Base-by-base conservation (phyloP, 2,888 invertebrate species). In the Agonopterix alstromeriana region DNA sequence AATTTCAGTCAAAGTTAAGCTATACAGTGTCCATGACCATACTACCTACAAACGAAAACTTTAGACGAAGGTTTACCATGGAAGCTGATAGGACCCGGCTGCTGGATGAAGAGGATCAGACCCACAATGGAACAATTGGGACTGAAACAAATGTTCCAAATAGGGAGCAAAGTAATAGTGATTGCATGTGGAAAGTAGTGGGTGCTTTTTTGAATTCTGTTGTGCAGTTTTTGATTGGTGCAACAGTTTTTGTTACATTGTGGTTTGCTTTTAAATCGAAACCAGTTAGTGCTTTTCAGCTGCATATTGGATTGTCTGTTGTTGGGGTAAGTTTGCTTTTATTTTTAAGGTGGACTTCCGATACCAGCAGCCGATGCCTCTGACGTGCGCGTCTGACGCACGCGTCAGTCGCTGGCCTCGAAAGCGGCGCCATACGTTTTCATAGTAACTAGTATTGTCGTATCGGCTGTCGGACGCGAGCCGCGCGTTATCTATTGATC, bases 261-360 rank as follows among this genome's bases (percentile, higher is more conserved):
- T 68, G 63, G 60, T 65, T 65, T 43, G 57, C 60, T 10, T 61
- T 64, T 45, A 63, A 65, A 49, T 56, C 60, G 9, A 58, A 49
- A 14, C 60, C 60, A 27, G 53, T 65, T 44, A 63, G 53, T 49
- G 48, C 54, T 17, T 68, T 64, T 48, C 61, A 65, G 47, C 55
- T 65, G 50, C 66, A 70, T 49, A 48, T 68, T 45, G 55, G 57
- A 14, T 47, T 66, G 35, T 58, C 48, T 47, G 54, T 64, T 10
- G 54, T 56, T 51, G 63, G 70, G 50, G 65, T 67, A 57, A 63
- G 64, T 61, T 27, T 17, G 3, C 1, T 11, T 8, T 11, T 11
- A 11, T 42, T 4, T 17, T 17, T 17, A n/a, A n/a, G n/a, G n/a
- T n/a, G n/a, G n/a, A n/a, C n/a, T n/a, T n/a, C n/a, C n/a, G n/a